These are phyloP conservation scores for Morelia viridis DNA, from an alignment of 2,797 vertebrate species.

Conservation along the genomic window DNA sequence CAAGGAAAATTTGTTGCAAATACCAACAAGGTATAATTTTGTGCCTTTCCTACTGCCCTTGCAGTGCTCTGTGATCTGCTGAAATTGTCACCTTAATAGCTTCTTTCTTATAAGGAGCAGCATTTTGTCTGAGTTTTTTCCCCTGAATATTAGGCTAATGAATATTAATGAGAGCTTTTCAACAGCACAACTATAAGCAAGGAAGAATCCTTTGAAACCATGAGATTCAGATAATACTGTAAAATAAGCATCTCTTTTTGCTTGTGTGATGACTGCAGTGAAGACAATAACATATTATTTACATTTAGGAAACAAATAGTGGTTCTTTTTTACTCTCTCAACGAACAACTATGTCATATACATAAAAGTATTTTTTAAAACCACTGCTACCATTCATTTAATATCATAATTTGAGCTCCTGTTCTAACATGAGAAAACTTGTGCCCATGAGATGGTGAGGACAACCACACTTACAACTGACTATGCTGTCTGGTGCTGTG, in stretches of 20 bases:
- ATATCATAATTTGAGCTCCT: neutral
- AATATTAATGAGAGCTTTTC: constrained; percentile 27
- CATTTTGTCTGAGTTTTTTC: constrained; percentile 6
- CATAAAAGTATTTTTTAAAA: constrained; percentile 15
- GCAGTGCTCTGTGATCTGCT: neutral
- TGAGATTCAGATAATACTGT: neutral
- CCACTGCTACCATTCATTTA: neutral
- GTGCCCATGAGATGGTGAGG: neutral
- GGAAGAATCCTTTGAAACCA: neutral
- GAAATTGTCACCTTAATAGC: constrained; percentile 27
- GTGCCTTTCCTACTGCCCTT: neutral
- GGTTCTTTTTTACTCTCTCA: neutral
- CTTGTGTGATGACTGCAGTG: no score
- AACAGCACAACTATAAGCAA: constrained; percentile 7
- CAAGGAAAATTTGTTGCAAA: constrained; percentile 27
- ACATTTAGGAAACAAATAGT: neutral
- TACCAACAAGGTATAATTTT: constrained; percentile 9
- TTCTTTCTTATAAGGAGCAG: constrained; percentile 26
- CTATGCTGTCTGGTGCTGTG: neutral
- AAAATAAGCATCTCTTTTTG: neutral
- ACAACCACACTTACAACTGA: neutral
- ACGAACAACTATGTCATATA: neutral
- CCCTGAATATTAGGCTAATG: neutral
- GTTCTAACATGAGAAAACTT: neutral
- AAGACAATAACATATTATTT: neutral